phyloP scores from a whole-genome alignment of 2,113 vertebrate species.

The Diadophis punctatus region DNA sequence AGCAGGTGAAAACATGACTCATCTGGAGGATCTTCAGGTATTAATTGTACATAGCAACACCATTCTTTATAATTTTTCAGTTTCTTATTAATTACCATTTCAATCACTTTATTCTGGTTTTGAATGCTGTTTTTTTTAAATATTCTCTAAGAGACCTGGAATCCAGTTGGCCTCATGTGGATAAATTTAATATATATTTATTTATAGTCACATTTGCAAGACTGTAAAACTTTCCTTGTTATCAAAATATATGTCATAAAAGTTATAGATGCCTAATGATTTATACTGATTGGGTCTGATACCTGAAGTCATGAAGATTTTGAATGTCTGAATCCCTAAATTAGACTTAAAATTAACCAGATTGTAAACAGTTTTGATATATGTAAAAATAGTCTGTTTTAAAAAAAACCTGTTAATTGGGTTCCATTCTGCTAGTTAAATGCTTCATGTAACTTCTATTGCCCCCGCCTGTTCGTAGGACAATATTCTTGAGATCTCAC shows the following conservation, averaged over 20 bases:
- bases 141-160: background rate
- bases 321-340: background rate
- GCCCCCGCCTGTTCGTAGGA: background rate
- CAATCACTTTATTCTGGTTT: background rate
- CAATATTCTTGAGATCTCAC: background rate
- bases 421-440: background rate
- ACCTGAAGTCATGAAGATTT: background rate
- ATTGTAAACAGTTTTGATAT: background rate
- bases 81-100: background rate
- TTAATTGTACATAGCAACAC: background rate
- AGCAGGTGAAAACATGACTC: background rate
- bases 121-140: background rate
- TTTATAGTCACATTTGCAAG: constrained; percentile 54
- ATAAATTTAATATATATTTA: background rate
- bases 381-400: background rate
- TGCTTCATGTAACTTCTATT: background rate
- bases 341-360: background rate
- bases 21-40: background rate
- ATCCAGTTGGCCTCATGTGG: background rate
- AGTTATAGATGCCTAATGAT: background rate
- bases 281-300: background rate
- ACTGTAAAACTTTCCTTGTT: constrained; percentile 37
- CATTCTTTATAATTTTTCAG: background rate
- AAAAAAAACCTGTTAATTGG: background rate
- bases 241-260: background rate